A percentile compares a stretch with the other conserved stretches of the same genome.
These are phyloP conservation scores for Heliconius congener DNA, from an alignment of 1,140 invertebrate genomes.

Conservation along the genomic window DNA sequence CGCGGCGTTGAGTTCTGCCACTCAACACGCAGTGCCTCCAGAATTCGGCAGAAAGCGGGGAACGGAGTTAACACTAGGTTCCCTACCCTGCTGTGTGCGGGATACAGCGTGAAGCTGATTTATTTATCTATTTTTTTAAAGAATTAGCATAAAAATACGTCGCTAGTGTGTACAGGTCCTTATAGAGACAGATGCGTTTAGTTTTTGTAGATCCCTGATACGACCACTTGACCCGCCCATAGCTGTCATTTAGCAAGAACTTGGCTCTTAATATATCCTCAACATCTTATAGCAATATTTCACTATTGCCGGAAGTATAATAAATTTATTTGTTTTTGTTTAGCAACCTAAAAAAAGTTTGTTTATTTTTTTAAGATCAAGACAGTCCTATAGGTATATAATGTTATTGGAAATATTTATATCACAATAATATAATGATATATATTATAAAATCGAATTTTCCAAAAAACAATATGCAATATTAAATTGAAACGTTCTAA, in stretches of 20 bases:
- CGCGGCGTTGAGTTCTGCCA: too few relatives aligned
- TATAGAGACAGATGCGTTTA: slow-evolving; percentile 38
- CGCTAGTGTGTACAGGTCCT: neutral
- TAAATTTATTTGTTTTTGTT: neutral
- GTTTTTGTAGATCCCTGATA: slow-evolving; percentile 38
- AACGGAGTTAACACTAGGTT: too few relatives aligned
- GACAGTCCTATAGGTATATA: neutral
- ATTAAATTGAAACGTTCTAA: neutral
- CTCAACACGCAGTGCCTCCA: too few relatives aligned
- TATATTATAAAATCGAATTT: too few relatives aligned
- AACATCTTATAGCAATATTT: slow-evolving; percentile 6
- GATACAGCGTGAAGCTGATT: too few relatives aligned
- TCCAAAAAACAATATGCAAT: neutral
- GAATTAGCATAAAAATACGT: neutral
- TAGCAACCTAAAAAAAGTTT: neutral
- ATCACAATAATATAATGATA: neutral
- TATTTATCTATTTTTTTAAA: too few relatives aligned
- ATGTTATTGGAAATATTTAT: neutral
- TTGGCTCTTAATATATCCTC: slow-evolving; percentile 15
- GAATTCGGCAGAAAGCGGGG: too few relatives aligned
- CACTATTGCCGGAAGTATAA: slow-evolving; percentile 5
- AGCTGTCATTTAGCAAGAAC: slow-evolving; percentile 13
- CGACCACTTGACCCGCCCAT: slow-evolving; percentile 40
- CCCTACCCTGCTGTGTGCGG: too few relatives aligned
- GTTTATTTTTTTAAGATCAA: neutral